These are phyloP conservation scores for Branchellion lobata DNA, from an alignment of 2,888 invertebrate genomes.

Conservation along the genomic window DNA sequence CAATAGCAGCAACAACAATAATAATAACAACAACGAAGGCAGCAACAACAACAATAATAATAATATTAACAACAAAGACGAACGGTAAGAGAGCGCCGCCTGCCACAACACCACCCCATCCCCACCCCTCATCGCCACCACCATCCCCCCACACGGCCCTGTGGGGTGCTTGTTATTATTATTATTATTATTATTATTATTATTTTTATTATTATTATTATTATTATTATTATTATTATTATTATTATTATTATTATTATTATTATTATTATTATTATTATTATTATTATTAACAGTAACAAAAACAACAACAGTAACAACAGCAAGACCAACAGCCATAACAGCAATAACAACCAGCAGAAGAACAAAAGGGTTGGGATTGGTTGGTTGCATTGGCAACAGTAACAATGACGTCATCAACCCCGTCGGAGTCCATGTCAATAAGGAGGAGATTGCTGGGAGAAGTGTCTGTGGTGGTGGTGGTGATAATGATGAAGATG, in stretches of 20 bases:
- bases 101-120: conserved; percentile 58
- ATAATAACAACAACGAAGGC: no score
- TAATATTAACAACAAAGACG: conserved; percentile 53
- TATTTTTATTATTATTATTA: background rate
- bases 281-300: no score
- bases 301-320: no score
- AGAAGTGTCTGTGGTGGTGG: background rate
- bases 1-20: background rate
- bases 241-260: background rate
- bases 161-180: conserved; percentile 9
- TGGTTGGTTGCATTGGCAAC: background rate
- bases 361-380: background rate
- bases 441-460: background rate
- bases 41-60: background rate
- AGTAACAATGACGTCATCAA: background rate
- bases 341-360: background rate
- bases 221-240: background rate
- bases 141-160: conserved; percentile 56
- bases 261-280: no score
- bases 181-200: background rate
- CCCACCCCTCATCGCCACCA: conserved; percentile 57
- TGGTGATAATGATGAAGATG: no score
- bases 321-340: no score
- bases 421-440: background rate
- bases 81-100: conserved; percentile 52